Percentiles rank a stretch among this genome's conserved stretches.
phyloP scores from a whole-genome alignment of 2,113 vertebrate species.

The Pomatorhinus ruficollis region DNA sequence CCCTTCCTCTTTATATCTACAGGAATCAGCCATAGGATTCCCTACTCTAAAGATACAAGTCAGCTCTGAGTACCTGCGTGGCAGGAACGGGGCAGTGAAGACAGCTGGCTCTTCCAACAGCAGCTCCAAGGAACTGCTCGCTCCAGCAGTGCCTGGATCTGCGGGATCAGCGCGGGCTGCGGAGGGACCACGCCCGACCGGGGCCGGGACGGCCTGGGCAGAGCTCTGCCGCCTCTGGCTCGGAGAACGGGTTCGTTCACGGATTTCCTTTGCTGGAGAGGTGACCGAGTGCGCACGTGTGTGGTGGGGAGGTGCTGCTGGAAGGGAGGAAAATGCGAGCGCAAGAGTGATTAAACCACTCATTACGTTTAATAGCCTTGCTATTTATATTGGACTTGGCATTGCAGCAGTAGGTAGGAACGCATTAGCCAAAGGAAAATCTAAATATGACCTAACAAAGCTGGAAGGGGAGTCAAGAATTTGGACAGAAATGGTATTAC shows the following conservation, averaged over 20 bases:
- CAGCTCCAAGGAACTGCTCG: rapidly evolving
- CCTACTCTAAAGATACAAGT: rapidly evolving
- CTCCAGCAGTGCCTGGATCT: rapidly evolving
- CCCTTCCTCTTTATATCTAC: background rate
- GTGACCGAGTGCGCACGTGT: rapidly evolving
- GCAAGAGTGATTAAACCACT: background rate
- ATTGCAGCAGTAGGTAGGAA: background rate
- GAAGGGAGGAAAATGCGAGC: background rate
- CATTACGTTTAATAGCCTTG: background rate
- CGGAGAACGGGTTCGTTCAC: background rate
- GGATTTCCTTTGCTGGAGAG: background rate
- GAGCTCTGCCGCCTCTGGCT: background rate
- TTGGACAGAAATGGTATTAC: background rate
- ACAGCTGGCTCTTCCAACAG: rapidly evolving
- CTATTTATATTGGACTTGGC: background rate
- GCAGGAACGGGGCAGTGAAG: background rate
- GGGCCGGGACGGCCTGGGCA: rapidly evolving
- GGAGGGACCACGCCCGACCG: background rate
- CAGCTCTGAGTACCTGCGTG: background rate
- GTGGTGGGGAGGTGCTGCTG: background rate
- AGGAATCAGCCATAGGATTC: background rate
- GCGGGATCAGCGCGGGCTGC: rapidly evolving
- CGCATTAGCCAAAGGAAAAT: background rate
- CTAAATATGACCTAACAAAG: background rate
- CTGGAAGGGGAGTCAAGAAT: background rate